Base-by-base conservation (phyloP, 2,797 vertebrate species). In the Otolemur crassicaudatus region DNA sequence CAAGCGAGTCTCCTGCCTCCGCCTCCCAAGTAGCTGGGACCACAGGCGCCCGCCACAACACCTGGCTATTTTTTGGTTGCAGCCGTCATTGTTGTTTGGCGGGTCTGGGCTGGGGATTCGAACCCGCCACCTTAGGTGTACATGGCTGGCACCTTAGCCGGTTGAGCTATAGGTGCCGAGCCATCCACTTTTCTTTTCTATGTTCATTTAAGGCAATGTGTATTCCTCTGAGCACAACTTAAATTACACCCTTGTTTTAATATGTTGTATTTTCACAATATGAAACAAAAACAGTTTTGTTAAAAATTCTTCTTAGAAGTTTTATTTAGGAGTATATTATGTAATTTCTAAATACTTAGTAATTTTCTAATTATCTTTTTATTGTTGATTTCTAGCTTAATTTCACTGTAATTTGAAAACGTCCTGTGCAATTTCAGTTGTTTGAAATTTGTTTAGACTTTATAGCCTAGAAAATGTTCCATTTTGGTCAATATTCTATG, bases 331-430 rank as follows among this genome's bases (percentile, higher is more conserved):
- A 81, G 25, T 88, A 12, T 83, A 87, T 90, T 65, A 73, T 40
- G 7, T 79, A 72, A 84, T 79, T 89, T 92, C 72, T 34, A 89
- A 90, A 79, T 19, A 69, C 29, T 72, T 90, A n/a, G 23, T 22
- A 29, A 58, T 84, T 93, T 90, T 93, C 9, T 81, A 75, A 67
- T 67, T 90, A 81, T 81, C 56, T 60, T 87, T 87, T 56, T 72
- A 46, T 77, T 84, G 31, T 80, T 93, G 19, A 73, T 73, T 65
- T 87, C 56, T 91, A 67, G 37, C 69, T 88, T 83, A 72, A 89
- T 92, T 95, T 60, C 25, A 58, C 56, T 87, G 20, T 87, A n/a
- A 46, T 72, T 14, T 87, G 76, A 87, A 20, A 77, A 79, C 12
- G 37, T 31, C 90, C 4, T 82, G 25, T 70, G 58, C 77, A 5